Evolutionary conservation across 2,113 vertebrate genomes (phyloP).

Genomic region (Halichoeres trimaculatus): DNA sequence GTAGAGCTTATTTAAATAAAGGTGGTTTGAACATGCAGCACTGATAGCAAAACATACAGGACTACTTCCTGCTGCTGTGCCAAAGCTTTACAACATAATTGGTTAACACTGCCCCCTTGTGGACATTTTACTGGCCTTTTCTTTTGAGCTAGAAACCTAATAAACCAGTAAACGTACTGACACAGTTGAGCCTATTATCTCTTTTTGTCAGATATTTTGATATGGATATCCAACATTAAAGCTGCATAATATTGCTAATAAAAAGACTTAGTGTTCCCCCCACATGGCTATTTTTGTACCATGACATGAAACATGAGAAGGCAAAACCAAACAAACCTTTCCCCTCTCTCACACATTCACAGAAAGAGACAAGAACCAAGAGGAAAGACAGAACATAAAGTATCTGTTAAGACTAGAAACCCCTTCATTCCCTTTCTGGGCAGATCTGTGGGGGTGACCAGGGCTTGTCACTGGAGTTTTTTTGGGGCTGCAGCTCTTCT

Average conservation of each 20-base stretch:
- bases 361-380: neutral
- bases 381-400: neutral
- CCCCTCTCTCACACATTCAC: neutral
- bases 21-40: constrained; percentile 11
- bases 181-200: neutral
- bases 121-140: constrained; percentile 8
- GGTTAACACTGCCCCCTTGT: constrained; percentile 52
- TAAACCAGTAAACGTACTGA: neutral
- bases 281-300: constrained; percentile 50
- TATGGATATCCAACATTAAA: neutral
- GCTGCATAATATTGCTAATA: neutral
- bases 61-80: neutral
- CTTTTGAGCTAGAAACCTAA: neutral
- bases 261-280: neutral
- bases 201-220: neutral
- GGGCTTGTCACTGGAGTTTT: constrained; percentile 47
- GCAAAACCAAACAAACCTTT: neutral
- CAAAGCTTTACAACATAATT: neutral
- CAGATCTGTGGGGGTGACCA: constrained; percentile 5
- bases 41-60: neutral
- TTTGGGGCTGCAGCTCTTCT: constrained; percentile 43
- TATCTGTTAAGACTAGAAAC: neutral
- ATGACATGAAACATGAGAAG: constrained; percentile 45
- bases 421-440: constrained; percentile 6
- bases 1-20: neutral